Evolutionary conservation across 30 jellyfish, hydroid and myxozoan genomes (phyloP).

Genomic region (Pelagia noctiluca): DNA sequence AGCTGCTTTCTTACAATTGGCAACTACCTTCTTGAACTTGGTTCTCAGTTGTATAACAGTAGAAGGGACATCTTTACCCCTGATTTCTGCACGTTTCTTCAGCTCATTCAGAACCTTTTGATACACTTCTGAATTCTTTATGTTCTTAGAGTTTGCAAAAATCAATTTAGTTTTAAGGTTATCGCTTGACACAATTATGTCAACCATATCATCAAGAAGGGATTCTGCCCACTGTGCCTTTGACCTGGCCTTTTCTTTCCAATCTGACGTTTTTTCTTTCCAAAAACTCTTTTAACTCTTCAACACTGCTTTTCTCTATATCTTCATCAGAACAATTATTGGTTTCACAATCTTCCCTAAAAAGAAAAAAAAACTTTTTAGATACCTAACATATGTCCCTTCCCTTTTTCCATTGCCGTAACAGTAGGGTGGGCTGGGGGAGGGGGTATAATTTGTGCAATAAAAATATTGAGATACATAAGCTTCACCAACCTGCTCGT

Average conservation of each 20-base stretch:
- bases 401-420: no score
- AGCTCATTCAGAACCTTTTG: conserved; percentile 14
- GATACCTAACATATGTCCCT: no score
- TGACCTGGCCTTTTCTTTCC: conserved; percentile 17
- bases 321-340: neutral
- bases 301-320: conserved; percentile 8
- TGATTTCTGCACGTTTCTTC: conserved; percentile 16
- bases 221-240: conserved; percentile 48
- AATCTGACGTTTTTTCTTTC: neutral
- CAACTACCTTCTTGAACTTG: neutral
- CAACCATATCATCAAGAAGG: conserved; percentile 41
- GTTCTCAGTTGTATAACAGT: conserved; percentile 44
- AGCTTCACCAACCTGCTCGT: neutral
- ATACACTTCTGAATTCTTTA: conserved; percentile 42
- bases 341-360: no score
- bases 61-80: conserved; percentile 41
- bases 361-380: no score
- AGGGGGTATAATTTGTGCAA: no score
- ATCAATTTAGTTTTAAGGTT: conserved; percentile 31
- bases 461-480: neutral
- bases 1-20: no score
- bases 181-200: conserved; percentile 41
- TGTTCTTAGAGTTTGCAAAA: conserved; percentile 36
- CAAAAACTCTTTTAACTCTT: neutral
- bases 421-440: no score